Evolutionary conservation across 1,140 invertebrate species (phyloP), one percentile per base, ranked within the genome.

Genomic region (Drosophila funebris): DNA sequence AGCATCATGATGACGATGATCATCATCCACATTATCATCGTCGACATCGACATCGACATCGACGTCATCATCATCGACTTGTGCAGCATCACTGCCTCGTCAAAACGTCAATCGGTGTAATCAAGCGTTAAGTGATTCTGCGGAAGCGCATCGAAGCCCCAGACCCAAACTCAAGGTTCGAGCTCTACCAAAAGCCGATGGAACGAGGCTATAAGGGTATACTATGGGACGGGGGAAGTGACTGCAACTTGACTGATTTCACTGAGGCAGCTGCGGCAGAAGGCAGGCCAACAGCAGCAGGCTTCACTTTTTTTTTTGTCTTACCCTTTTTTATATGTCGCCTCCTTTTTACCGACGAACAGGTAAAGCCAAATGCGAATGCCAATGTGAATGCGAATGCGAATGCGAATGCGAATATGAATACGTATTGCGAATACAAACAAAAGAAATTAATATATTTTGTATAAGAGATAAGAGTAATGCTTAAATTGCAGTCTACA

Each of bases 51-150:
- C 71, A 43, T 33, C 68, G 16, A 56, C 74, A 18, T 81, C 81
- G 44, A 78, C 78, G 27, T 75, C 78, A 72, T 87, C 78, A 67
- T 73, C 83, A 76, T 70, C 67, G 76, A 83, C 78, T 87, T 87
- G 83, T 87, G 83, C 83, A 89, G 80, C 84, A 84, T 89, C 84
- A 90, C 69, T 89, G 83, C 85, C 85, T 89, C 84, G 85, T 89
- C 84, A 89, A 89, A 89, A 84, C 84, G 84, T 89, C 84, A 84
- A 89, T 89, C 84, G 84, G 84, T 89, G 84, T 89, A 89, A 89
- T 89, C 84, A 89, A 89, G 84, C 84, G 84, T 89, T 90, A 89
- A 89, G 84, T 89, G 84, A 89, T 89, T 89, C 84, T 89, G 85
- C 84, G 84, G 84, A 89, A 89, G 84, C 85, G 79, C 76, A 70